Evolutionary conservation across 2,888 invertebrate species (phyloP), one percentile per base, ranked within the genome.

Genomic region (Megastigmus dorsalis): DNA sequence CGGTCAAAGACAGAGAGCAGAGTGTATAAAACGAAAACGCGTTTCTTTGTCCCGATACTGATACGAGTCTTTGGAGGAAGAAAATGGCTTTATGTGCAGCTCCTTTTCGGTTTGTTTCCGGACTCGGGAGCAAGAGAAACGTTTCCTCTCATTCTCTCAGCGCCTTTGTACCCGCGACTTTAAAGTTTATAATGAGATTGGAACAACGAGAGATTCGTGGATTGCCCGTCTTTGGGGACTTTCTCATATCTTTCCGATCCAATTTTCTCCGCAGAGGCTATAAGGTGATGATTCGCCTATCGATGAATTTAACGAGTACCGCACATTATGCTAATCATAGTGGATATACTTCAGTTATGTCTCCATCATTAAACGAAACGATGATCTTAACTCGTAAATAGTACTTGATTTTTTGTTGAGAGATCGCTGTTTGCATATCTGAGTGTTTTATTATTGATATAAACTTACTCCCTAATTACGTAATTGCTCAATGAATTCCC

Each of bases 21-120:
- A 15, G 5, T 26, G 6, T 15, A 30, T 7, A n/a, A 13, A 3
- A 28, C 45, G 57, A 68, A 68, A 68, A 68, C 69, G 52, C 50
- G 69, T 60, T 69, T 69, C 69, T 60, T 60, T 59, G 69, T 60
- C 26, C 28, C 55, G 41, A 36, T 33, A 33, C 43, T 41, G 66
- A 30, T 50, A 50, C 30, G 13, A 48, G 50, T 41, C 63, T 63
- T 33, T 36, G 10, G 54, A 15, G 30, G 41, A 41, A 30, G 30
- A 20, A 60, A 43, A 33, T 43, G 6, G 36, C 65, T 48, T 55
- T 55, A 54, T 43, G 13, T 26, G 15, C 6, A 36, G 18, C 41
- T 38, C 6, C 13, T 66, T 43, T 60, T 60, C 33, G 33, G 38
- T 38, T 26, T 9, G 63, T 50, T 65, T 52, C 63, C 63, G 50